Percentiles rank a stretch among this genome's conserved stretches.
Conservation (phyloP, 1,140 invertebrate genomes). For the Vanessa atalanta region DNA sequence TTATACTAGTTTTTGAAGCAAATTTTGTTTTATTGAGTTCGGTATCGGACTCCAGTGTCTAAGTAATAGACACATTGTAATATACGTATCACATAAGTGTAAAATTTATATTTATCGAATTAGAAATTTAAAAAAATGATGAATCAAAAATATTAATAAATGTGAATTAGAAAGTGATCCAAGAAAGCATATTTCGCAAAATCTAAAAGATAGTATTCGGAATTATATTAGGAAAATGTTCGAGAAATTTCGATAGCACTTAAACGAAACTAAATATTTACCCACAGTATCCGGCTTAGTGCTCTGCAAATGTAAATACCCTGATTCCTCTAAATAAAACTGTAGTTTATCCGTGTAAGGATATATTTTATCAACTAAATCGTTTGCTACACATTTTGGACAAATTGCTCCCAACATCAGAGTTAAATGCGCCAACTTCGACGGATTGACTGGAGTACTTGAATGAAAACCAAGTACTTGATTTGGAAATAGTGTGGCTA, state of each 20-base stretch:
- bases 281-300: slow-evolving; percentile 96
- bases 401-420: slow-evolving; percentile 63
- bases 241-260: not conserved
- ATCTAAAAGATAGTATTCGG: not conserved
- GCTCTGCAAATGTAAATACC: slow-evolving; percentile 92
- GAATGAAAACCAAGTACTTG: slow-evolving; percentile 82
- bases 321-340: slow-evolving; percentile 85
- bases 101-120: too few relatives aligned
- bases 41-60: too few relatives aligned
- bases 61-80: too few relatives aligned
- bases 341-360: slow-evolving; percentile 80
- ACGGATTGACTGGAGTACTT: slow-evolving; percentile 53
- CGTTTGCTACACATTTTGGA: slow-evolving; percentile 59
- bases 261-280: slow-evolving; percentile 54
- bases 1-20: too few relatives aligned
- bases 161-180: too few relatives aligned
- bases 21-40: too few relatives aligned
- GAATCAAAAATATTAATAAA: too few relatives aligned
- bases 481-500: slow-evolving; percentile 87
- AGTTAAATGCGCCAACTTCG: slow-evolving; percentile 47
- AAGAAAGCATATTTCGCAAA: too few relatives aligned
- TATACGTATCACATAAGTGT: too few relatives aligned
- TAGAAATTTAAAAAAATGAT: too few relatives aligned
- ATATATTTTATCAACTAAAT: slow-evolving; percentile 83
- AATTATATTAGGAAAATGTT: not conserved